Base-by-base conservation (phyloP, 2,888 invertebrate species). In the Sminthurinus aureus region DNA sequence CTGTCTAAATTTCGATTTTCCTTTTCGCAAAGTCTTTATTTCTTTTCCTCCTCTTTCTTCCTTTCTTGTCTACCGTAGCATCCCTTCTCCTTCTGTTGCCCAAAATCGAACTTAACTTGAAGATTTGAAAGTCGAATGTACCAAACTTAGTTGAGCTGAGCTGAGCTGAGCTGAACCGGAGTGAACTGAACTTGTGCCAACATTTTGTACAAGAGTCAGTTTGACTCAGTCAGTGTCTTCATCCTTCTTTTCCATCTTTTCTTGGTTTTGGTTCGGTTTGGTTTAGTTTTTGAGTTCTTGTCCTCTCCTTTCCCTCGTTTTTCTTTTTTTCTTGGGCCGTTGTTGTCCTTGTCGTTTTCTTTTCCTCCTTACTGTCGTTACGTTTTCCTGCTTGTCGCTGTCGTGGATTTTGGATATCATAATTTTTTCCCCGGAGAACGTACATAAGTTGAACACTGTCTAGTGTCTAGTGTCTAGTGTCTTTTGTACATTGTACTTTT, bases 1-100 rank as follows among this genome's bases (percentile, higher is more conserved):
- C n/a, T 71, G 8, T 26, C 73, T 38, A 11, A 6, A 38, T 38
- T 1, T 73, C 73, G 11, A 20, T 26, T 73, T 8, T 26, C 38
- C 9, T 15, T 75, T 51, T 75, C 51, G 6, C 12, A 50, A 50
- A 51, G 15, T 26, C 73, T 26, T 26, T 58, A n/a, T 71, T 15
- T 73, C 81, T 81, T 71, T 58, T 4, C 15, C 0, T 64, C 38
- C 6, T 20, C 12, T 64, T 79, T 71, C 64, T 83, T 52, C 78
- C 78, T 58, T 50, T 73, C 52, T 15, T 22, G 15, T 67, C 66
- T 24, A 26, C 18, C 20, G 22, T n/a, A 22, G 11, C 67, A 67
- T n/a, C 67, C 11, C 67, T 11, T 20, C 67, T 67, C 11, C 67
- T 11, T 20, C 67, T 67, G 67, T 67, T 22, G 22, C 67, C 67